Evolutionary conservation across 2,888 invertebrate genomes (phyloP), one percentile per base, ranked within the genome.

Genomic region (Caenorhabditis panamensis): DNA sequence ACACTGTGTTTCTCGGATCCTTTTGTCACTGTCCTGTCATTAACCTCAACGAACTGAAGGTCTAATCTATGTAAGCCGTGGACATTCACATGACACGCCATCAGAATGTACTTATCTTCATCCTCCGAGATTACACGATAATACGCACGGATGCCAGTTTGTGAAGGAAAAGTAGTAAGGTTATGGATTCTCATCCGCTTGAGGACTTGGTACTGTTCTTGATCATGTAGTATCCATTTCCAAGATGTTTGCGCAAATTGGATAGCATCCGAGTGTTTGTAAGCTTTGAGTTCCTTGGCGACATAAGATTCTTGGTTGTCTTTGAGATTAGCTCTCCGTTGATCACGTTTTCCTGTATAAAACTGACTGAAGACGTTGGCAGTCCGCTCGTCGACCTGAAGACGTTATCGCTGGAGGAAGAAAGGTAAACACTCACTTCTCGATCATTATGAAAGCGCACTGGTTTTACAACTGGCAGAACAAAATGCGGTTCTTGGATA

Each of bases 51-150:
- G 31, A 62, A 62, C 47, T 47, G 41, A 1, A 49, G 31, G 20
- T 49, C 49, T 2, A 26, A 26, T 18, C 58, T 28, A 20, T 58
- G 58, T 20, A 58, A 58, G 2, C 36, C 58, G 22, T 58, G 58
- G 2, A 58, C 36, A 18, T 58, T 58, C 20, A 58, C 58, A 20
- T 58, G 58, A 20, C 36, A 58, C 20, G 58, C 58, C 36, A 58
- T 20, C 20, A 58, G 58, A 37, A 20, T 58, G 58, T 58, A 58
- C 20, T 20, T 36, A 22, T 58, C 11, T 16, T 18, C 58, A 8
- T 58, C 6, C 58, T 20, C 58, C 6, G 31, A 31, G 31, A 31
- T 24, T 13, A 63, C 63, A 9, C 63, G 51, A 16, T 63, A 63
- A 22, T 51, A 63, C 4, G 63, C 63, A 3, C 51, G 22, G 2